Base-by-base conservation (phyloP, 2,797 vertebrate genomes). In the Phoebastria nigripes region DNA sequence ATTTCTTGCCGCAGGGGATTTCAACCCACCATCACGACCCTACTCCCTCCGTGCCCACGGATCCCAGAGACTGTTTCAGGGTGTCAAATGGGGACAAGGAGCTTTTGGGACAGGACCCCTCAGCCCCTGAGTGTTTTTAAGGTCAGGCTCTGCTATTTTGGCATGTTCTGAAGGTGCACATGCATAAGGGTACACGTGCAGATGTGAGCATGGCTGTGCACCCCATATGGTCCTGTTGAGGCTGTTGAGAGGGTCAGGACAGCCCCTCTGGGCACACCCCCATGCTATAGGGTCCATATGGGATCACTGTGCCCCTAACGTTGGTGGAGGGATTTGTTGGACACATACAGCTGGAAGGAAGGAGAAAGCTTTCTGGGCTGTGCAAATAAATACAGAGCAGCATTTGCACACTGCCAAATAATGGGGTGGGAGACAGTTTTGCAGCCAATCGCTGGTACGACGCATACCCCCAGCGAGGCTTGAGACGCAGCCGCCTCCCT, bases 381-480 rank as follows among this genome's bases (percentile, higher is more conserved):
- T 26, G 29, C 4, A 59, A 58, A 76, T 56, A 66, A 76, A n/a
- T 8, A 9, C 8, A n/a, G 44, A 35, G 51, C 67, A 61, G 28
- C 3, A 1, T 59, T n/a, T 25, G 11, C 31, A 5, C 1, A 3
- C 28, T 52, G 44, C 22, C 1, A 2, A 52, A 13, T 33, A 58
- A 59, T 0, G 2, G 11, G 17, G 4, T 17, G 25, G 8, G 19
- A 49, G 12, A 15, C 0, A 4, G 9, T 35, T 87, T 33, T 39
- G 21, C 1, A 6, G 26, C 39, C 2, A 4, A 51, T 10, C 0
- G 1, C 49, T 37, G 52, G 26, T 3, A 33, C 1, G 3, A 55
- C 0, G 0, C 47, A 6, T 0, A 0, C 20, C 41, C 39, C 24
- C 70, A 12, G 42, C 0, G 2, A 44, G 61, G 35, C 16, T 35